phyloP scores from a whole-genome alignment of 1,140 invertebrate genomes.

The Phocides pigmalion region DNA sequence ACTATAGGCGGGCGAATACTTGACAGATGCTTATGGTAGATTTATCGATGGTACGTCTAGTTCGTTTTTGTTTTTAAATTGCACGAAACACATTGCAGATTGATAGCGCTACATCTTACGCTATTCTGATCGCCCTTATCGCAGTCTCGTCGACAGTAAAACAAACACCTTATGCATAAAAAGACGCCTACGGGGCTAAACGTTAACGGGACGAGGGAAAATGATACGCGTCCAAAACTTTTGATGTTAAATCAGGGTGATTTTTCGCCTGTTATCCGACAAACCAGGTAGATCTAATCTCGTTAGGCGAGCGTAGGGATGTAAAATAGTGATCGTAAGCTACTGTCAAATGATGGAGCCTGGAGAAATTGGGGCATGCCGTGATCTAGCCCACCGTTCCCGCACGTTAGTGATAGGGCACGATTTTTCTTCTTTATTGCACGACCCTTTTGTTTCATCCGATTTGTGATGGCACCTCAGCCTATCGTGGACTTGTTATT shows the following conservation, averaged over 20 bases:
- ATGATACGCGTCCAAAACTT: constrained; percentile 16
- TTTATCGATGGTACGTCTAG: no score
- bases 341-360: constrained; percentile 28
- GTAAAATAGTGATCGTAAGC: constrained; percentile 37
- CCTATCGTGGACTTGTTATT: constrained; percentile 22
- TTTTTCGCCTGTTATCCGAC: constrained; percentile 32
- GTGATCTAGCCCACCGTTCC: constrained; percentile 3
- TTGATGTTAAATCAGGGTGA: constrained; percentile 30
- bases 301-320: constrained; percentile 33
- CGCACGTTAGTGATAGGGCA: constrained; percentile 36
- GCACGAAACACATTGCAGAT: no score
- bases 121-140: background rate
- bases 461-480: constrained; percentile 39
- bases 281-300: constrained; percentile 33
- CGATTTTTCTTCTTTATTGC: constrained; percentile 41
- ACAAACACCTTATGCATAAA: constrained; percentile 2
- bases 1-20: no score
- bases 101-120: no score
- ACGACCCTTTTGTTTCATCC: constrained; percentile 30
- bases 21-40: no score
- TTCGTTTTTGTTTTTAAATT: no score
- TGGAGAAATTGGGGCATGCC: constrained; percentile 17
- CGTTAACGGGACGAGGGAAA: constrained; percentile 17
- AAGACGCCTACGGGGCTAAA: constrained; percentile 19
- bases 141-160: background rate